These are phyloP conservation scores for Ypsolopha scabrella DNA, from an alignment of 2,888 invertebrate species.

Conservation along the genomic window DNA sequence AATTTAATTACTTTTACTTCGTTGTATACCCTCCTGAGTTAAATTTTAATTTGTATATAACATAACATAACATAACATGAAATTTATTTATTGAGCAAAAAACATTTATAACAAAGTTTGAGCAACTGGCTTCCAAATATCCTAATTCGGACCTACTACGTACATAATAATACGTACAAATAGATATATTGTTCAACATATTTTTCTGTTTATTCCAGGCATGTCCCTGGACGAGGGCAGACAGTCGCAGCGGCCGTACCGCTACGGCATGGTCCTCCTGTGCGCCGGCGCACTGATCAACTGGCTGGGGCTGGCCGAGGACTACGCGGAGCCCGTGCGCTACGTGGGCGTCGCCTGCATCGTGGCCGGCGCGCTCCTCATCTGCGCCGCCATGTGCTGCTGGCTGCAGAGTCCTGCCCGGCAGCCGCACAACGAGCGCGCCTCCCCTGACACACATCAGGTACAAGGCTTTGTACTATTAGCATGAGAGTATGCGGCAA, in stretches of 20 bases:
- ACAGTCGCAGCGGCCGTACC: conserved; percentile 78
- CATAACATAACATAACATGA: no score
- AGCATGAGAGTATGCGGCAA: no score
- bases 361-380: conserved; percentile 78
- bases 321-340: conserved; percentile 78
- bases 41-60: no score
- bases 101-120: no score
- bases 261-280: conserved; percentile 79
- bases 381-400: conserved; percentile 81
- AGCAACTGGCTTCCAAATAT: no score
- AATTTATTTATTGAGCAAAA: no score
- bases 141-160: no score
- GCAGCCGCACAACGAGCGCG: conserved; percentile 50
- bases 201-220: conserved; percentile 46
- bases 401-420: conserved; percentile 73
- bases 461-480: conserved; percentile 21
- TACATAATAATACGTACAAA: no score
- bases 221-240: conserved; percentile 76
- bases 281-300: conserved; percentile 80
- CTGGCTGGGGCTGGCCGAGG: conserved; percentile 79
- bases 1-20: no score
- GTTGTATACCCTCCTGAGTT: no score
- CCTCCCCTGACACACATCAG: conserved; percentile 62
- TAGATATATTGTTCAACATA: no score
- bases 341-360: conserved; percentile 81